Conservation (phyloP, 2,113 vertebrate species). For the Elephas maximus region DNA sequence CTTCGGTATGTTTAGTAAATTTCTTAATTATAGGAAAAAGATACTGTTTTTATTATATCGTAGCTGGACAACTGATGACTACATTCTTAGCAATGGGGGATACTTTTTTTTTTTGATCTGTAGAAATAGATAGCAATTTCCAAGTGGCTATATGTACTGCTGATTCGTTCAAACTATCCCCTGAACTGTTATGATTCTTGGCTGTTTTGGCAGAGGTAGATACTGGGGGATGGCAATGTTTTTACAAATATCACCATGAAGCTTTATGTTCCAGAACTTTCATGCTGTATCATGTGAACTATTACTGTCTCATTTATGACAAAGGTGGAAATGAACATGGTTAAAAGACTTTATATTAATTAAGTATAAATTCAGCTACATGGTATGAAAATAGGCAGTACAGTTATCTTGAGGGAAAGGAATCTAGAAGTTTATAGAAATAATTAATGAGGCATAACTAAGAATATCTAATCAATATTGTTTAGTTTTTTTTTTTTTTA, state of each 20-base stretch:
- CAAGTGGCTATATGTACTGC: background rate
- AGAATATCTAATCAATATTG: background rate
- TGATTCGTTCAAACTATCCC: background rate
- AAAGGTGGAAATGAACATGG: background rate
- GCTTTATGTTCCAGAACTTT: background rate
- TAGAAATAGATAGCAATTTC: background rate
- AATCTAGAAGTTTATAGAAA: constrained; percentile 15
- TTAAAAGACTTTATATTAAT: background rate
- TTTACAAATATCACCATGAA: background rate
- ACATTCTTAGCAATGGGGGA: background rate
- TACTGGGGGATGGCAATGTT: background rate
- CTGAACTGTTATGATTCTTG: background rate
- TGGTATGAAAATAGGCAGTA: no score
- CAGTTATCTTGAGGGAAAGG: background rate
- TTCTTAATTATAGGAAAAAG: no score
- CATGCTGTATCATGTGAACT: background rate
- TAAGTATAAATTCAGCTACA: background rate
- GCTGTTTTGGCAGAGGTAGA: background rate
- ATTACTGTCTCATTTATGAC: background rate
- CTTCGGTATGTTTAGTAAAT: no score
- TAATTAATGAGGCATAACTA: background rate
- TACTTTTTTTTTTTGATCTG: background rate
- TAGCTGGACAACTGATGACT: no score
- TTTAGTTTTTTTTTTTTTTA: background rate
- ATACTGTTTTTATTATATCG: no score